A percentile compares a stretch with the other conserved stretches of the same genome.
Evolutionary conservation across 2,888 invertebrate species (phyloP).

Genomic region (Brachyptera putata): DNA sequence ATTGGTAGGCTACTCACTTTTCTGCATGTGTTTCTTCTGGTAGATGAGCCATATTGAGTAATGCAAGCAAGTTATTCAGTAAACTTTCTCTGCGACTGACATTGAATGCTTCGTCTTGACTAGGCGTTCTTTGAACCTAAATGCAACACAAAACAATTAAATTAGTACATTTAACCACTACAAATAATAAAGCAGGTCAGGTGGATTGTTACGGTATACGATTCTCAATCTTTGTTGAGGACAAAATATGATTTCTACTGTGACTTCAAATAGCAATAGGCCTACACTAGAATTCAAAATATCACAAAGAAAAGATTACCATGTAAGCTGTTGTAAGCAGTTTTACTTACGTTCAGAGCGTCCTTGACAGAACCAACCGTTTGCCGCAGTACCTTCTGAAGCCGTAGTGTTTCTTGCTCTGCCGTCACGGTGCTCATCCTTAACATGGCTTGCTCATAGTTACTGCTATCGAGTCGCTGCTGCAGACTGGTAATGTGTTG

Average conservation of each 20-base stretch:
- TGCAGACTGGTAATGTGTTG: constrained; percentile 43
- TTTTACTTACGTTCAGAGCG: constrained; percentile 38
- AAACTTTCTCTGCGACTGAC: constrained; percentile 53
- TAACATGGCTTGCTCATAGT: constrained; percentile 49
- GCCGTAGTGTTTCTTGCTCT: constrained; percentile 51
- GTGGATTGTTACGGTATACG: too few relatives aligned
- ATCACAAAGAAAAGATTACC: too few relatives aligned
- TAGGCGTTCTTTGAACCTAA: constrained; percentile 38
- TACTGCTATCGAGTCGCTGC: constrained; percentile 53
- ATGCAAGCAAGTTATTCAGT: constrained; percentile 43
- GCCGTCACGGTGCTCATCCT: constrained; percentile 48
- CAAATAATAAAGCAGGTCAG: too few relatives aligned
- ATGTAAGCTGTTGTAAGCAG: too few relatives aligned
- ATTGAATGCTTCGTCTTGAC: constrained; percentile 48
- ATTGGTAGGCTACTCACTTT: too few relatives aligned
- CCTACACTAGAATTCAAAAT: too few relatives aligned
- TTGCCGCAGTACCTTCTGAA: constrained; percentile 56
- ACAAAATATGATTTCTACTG: too few relatives aligned
- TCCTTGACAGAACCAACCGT: constrained; percentile 44
- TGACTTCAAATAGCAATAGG: too few relatives aligned
- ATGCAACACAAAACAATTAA: too few relatives aligned
- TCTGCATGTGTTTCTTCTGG: constrained; percentile 9
- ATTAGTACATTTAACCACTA: too few relatives aligned
- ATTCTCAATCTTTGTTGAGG: too few relatives aligned
- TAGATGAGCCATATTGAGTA: constrained; percentile 40